These are phyloP conservation scores for Cristatella mucedo DNA, from an alignment of 2,888 invertebrate genomes.

Conservation along the genomic window DNA sequence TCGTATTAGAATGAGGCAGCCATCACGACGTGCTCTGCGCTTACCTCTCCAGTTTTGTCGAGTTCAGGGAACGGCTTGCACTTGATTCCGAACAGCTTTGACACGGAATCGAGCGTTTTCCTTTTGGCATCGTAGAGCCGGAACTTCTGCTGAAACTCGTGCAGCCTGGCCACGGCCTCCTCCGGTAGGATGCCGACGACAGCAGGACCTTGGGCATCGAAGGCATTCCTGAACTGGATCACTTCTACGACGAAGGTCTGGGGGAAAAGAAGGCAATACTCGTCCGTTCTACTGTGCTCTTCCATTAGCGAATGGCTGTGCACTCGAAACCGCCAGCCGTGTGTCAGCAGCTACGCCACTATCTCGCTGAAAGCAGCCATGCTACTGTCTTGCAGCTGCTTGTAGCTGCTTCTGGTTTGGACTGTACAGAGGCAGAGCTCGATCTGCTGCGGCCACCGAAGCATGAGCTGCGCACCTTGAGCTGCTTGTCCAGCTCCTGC, in stretches of 20 bases:
- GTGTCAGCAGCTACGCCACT: no score
- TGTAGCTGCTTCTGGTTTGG: no score
- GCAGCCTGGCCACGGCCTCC: conserved; percentile 31
- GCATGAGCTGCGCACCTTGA: conserved; percentile 27
- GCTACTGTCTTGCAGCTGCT: no score
- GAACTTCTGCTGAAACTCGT: conserved; percentile 34
- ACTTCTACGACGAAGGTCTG: conserved; percentile 39
- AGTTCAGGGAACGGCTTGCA: conserved; percentile 37
- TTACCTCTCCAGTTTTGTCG: conserved; percentile 37
- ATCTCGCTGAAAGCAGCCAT: no score
- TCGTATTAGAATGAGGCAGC: no score
- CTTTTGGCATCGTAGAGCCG: conserved; percentile 30
- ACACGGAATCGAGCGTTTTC: conserved; percentile 37
- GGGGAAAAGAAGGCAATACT: no score
- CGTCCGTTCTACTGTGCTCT: no score
- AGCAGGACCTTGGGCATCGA: conserved; percentile 37
- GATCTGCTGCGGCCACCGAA: no score
- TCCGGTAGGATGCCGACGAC: conserved; percentile 34
- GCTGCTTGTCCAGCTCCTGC: conserved; percentile 39
- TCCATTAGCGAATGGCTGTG: no score
- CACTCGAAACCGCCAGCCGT: no score
- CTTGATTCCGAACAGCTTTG: conserved; percentile 34
- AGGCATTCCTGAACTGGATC: conserved; percentile 38
- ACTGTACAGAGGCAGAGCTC: no score
- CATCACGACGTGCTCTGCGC: no score